phyloP scores from a whole-genome alignment of 2,888 invertebrate genomes.

The Acanthacorydalis orientalis region DNA sequence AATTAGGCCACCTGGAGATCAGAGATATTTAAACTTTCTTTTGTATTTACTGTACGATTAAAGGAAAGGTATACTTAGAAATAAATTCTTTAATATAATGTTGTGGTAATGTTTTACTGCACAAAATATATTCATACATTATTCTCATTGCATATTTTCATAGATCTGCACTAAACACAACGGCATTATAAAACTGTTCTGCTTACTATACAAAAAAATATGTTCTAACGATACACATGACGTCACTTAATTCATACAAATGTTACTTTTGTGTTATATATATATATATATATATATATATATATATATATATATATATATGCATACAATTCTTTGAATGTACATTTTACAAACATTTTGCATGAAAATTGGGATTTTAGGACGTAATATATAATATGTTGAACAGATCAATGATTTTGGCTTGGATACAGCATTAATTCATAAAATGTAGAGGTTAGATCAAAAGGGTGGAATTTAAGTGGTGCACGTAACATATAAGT shows the following conservation, averaged over 20 bases:
- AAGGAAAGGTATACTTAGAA: not conserved
- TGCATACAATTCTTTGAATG: too few relatives aligned
- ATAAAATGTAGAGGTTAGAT: not conserved
- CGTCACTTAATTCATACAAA: conserved; percentile 16
- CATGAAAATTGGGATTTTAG: not conserved
- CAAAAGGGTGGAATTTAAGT: not conserved
- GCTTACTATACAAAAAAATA: conserved; percentile 23
- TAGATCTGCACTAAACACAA: conserved; percentile 3
- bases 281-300: conserved; percentile 10
- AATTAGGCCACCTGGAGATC: too few relatives aligned
- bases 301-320: too few relatives aligned
- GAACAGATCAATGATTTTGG: too few relatives aligned
- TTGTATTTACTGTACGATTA: not conserved
- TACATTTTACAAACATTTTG: not conserved
- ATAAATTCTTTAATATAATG: conserved; percentile 17
- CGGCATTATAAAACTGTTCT: conserved; percentile 1
- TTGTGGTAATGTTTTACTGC: conserved; percentile 29
- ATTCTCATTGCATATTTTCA: conserved; percentile 22
- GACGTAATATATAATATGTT: not conserved
- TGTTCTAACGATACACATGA: conserved; percentile 27
- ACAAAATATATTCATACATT: conserved; percentile 31
- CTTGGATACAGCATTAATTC: too few relatives aligned
- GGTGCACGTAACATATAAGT: too few relatives aligned
- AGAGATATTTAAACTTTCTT: not conserved
- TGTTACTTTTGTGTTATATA: conserved; percentile 17